Base-by-base conservation (phyloP, 2,797 vertebrate species). In the Tokudaia tokunoshimensis region DNA sequence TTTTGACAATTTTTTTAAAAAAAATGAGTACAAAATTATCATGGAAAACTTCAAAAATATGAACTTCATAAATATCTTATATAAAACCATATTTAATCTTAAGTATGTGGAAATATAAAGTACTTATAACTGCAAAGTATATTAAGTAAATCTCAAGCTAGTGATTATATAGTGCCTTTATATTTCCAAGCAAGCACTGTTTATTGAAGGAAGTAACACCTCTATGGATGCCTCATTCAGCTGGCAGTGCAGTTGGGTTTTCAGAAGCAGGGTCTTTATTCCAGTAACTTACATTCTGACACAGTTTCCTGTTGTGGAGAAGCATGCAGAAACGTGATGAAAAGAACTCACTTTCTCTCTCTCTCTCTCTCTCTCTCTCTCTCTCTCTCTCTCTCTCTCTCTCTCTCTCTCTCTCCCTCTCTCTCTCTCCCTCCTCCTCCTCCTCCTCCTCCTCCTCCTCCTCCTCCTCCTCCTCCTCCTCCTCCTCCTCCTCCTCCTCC, bases 1-100 rank as follows among this genome's bases (percentile, higher is more conserved):
- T 50, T 76, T 65, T 91, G 14, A 6, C 89, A 41, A 41, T 29
- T 85, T 15, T 61, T 87, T 93, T 96, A 97, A 41, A 76, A 1
- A 80, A 79, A 78, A 15, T 55, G 19, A 86, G 44, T 70, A 80
- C 81, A 72, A 90, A 80, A 91, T 44, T 74, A 55, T 20, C 4
- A 89, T 37, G 24, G 17, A 72, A 92, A 95, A n/a, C 12, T 70
- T 95, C 19, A 67, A 52, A 81, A 81, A 84, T 91, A 1, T 44
- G 22, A 82, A 44, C 13, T 81, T 79, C 26, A 31, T 82, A 78
- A 88, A 83, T 72, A 76, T 86, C 70, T 87, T 50, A 86, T 70
- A 70, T 41, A 44, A 75, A 95, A 67, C 84, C 3, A 47, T 78
- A 15, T 14, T 44, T 11, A 63, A 29, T 72, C 20, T 70, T 92